A percentile compares a stretch with the other conserved stretches of the same genome.
Conservation (phyloP, 64 coral and sea anemone genomes). For the Porites australiensis region DNA sequence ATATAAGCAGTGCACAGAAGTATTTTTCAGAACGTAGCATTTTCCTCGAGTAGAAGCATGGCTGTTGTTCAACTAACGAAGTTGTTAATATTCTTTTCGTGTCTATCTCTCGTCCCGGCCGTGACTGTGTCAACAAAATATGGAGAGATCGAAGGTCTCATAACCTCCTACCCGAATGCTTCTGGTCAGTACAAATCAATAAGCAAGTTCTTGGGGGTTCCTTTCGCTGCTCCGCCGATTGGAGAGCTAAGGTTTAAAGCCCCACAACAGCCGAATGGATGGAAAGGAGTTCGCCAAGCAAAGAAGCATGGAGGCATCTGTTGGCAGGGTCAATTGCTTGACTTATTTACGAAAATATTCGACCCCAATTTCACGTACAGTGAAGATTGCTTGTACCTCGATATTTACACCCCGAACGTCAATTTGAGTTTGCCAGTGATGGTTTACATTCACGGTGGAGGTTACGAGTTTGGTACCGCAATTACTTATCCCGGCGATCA, state of each 20-base stretch:
- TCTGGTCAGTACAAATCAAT: neutral
- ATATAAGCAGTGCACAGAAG: too few species aligned
- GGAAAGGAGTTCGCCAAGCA: conserved; percentile 37
- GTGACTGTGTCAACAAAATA: too few species aligned
- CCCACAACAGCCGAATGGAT: conserved; percentile 6
- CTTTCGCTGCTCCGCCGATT: conserved; percentile 56
- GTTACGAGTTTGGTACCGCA: neutral
- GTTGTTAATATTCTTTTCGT: too few species aligned
- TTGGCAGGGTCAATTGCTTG: conserved; percentile 1
- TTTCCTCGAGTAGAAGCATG: too few species aligned
- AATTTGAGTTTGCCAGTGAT: conserved; percentile 1
- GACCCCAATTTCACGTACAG: neutral
- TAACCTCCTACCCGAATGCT: neutral
- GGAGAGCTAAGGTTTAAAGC: conserved; percentile 42
- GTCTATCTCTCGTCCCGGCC: too few species aligned
- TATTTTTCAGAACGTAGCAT: too few species aligned
- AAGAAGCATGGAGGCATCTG: conserved; percentile 28
- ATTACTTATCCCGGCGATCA: neutral
- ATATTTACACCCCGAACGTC: conserved; percentile 9
- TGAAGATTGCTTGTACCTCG: conserved; percentile 52
- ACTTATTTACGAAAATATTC: conserved; percentile 16
- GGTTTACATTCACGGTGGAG: conserved; percentile 47
- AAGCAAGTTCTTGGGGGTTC: conserved; percentile 62
- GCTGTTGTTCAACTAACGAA: too few species aligned
- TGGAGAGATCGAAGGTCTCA: too few species aligned